A percentile compares a stretch with the other conserved stretches of the same genome.
phyloP scores from a whole-genome alignment of 2,888 invertebrate species.

The Eledone cirrhosa region DNA sequence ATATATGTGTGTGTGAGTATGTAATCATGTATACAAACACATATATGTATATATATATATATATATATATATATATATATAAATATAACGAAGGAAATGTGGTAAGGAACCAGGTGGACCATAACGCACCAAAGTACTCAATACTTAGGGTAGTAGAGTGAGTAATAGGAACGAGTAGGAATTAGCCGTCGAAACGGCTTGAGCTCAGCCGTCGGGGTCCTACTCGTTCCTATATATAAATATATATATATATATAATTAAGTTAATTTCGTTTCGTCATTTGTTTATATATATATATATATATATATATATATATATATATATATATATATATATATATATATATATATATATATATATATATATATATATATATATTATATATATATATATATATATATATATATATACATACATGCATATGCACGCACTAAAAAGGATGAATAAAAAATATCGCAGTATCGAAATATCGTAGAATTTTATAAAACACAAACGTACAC shows the following conservation, averaged over 20 bases:
- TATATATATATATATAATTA: neutral
- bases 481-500: too few species aligned
- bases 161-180: too few species aligned
- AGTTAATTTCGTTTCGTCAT: neutral
- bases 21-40: neutral
- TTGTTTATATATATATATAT: neutral
- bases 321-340: constrained; percentile 18
- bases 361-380: neutral
- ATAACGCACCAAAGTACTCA: too few species aligned
- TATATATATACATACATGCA: too few species aligned
- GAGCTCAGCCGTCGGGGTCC: too few species aligned
- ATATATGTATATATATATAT: neutral
- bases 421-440: too few species aligned
- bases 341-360: constrained; percentile 18
- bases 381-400: neutral
- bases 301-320: constrained; percentile 19
- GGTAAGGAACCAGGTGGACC: too few species aligned
- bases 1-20: neutral
- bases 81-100: neutral
- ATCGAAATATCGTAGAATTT: too few species aligned
- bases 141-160: too few species aligned
- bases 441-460: too few species aligned
- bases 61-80: neutral
- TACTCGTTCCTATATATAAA: too few species aligned
- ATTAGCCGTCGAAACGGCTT: too few species aligned